Percentiles rank a stretch among this genome's conserved stretches.
Conservation (phyloP, 2,113 vertebrate species). For the Lathamus discolor region DNA sequence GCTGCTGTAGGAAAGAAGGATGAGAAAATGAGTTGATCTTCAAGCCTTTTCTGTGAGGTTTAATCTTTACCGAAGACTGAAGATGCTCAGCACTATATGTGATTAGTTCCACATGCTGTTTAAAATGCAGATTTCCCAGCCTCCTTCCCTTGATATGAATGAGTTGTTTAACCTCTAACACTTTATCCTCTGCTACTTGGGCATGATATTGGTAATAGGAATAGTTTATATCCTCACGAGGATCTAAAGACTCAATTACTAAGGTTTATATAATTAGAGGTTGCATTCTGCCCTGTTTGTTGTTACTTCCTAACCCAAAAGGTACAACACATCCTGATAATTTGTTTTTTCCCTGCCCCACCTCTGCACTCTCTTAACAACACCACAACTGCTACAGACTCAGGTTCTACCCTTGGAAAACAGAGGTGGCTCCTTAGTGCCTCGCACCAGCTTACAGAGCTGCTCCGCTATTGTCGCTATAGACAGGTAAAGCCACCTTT, state of each 20-base stretch:
- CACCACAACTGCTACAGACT: not conserved
- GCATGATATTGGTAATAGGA: not conserved
- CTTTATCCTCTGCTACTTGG: not conserved
- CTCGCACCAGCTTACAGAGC: not conserved
- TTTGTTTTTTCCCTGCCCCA: rapidly evolving
- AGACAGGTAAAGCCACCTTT: not conserved
- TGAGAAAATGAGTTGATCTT: not conserved
- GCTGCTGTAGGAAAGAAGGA: not conserved
- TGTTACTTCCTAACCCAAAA: not conserved
- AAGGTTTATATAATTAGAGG: not conserved
- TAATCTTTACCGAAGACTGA: not conserved
- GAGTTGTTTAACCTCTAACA: not conserved
- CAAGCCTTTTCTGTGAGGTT: not conserved
- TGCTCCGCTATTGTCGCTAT: not conserved
- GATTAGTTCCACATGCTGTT: not conserved
- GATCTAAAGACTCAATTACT: not conserved
- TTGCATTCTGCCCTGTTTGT: not conserved
- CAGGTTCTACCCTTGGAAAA: not conserved
- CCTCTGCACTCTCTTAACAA: not conserved
- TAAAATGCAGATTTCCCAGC: not conserved
- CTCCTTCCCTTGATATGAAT: not conserved
- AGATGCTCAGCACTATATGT: rapidly evolving
- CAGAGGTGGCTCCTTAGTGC: not conserved
- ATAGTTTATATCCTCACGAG: not conserved
- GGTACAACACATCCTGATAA: not conserved